A percentile compares a stretch with the other conserved stretches of the same genome.
Conservation (phyloP, 2,888 invertebrate genomes). For the Acleris sparsana region DNA sequence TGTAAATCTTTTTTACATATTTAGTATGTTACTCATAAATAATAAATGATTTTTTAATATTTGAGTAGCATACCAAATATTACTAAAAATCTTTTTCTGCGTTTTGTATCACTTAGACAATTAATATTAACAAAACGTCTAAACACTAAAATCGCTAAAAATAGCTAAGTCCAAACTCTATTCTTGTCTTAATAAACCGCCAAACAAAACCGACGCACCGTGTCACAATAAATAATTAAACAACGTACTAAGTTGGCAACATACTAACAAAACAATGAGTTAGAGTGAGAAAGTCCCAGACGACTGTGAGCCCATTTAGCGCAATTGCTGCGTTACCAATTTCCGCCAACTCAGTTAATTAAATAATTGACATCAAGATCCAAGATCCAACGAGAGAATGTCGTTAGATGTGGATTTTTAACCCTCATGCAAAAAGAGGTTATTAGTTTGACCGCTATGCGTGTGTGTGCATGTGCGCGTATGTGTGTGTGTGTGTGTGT, state of each 20-base stretch:
- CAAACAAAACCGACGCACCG: constrained; percentile 5
- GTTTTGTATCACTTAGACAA: background rate
- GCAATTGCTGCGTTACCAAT: constrained; percentile 21
- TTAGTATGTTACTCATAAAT: no score
- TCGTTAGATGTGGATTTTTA: no score
- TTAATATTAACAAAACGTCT: background rate
- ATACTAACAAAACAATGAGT: background rate
- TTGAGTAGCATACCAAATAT: no score
- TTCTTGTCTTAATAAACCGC: constrained; percentile 11
- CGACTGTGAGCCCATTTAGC: constrained; percentile 9
- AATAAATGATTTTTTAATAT: no score
- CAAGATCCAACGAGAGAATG: no score
- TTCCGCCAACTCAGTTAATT: constrained; percentile 27
- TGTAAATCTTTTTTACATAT: no score
- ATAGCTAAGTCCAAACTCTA: constrained; percentile 11
- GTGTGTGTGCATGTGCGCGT: no score
- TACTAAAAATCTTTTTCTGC: background rate
- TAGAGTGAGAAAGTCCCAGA: background rate
- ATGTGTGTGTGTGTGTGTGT: no score
- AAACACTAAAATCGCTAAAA: background rate
- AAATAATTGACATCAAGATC: constrained; percentile 16
- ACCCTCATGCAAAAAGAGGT: no score
- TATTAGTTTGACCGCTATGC: no score
- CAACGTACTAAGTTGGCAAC: no score
- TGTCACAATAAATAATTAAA: constrained; percentile 4